A percentile compares a stretch with the other conserved stretches of the same genome.
Conservation (phyloP, 1,140 invertebrate species). For the Hylaeus volcanicus region DNA sequence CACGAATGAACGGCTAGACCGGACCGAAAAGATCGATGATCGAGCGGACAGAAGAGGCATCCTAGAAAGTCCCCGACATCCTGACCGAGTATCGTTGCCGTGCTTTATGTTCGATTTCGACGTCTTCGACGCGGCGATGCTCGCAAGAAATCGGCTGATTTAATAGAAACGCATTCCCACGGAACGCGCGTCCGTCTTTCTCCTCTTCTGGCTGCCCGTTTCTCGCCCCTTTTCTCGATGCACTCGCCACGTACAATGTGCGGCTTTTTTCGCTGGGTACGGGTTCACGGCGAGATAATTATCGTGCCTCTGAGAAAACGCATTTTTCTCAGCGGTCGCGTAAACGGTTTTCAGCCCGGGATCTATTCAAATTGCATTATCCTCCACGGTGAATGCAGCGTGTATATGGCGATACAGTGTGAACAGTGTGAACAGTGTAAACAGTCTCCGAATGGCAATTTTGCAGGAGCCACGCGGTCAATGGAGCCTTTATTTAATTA, state of each 20-base stretch:
- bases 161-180: constrained; percentile 69
- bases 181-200: constrained; percentile 38
- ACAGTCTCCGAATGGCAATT: background rate
- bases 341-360: background rate
- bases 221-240: background rate
- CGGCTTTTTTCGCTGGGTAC: background rate
- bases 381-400: background rate
- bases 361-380: constrained; percentile 17
- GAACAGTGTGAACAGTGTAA: background rate
- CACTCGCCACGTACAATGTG: background rate
- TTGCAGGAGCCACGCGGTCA: background rate
- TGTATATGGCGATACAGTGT: constrained; percentile 4
- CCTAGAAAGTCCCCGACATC: constrained; percentile 67
- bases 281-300: constrained; percentile 14
- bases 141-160: constrained; percentile 65
- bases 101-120: constrained; percentile 56
- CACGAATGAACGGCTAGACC: background rate
- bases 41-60: constrained; percentile 32
- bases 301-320: constrained; percentile 33
- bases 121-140: constrained; percentile 42
- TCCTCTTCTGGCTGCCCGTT: constrained; percentile 2
- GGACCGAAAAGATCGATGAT: constrained; percentile 40
- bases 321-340: constrained; percentile 8
- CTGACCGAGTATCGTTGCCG: constrained; percentile 66
- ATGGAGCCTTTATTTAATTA: constrained; percentile 3